Percentiles rank a stretch among this genome's conserved stretches.
These are phyloP conservation scores for Strigops habroptila DNA, from an alignment of 2,113 vertebrate species.

Conservation along the genomic window DNA sequence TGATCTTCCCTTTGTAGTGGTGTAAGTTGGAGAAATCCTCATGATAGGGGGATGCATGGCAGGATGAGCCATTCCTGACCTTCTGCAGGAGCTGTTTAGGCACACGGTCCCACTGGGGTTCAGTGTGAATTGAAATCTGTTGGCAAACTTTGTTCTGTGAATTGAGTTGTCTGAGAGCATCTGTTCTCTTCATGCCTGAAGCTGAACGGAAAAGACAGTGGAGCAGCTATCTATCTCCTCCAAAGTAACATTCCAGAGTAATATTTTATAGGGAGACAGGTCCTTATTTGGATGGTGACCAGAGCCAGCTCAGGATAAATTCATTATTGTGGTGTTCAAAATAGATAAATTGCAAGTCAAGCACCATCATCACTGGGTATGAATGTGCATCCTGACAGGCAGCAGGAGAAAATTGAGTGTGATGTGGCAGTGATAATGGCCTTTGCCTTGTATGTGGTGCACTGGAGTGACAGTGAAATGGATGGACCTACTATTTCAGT, in stretches of 20 bases:
- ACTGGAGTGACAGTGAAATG: not conserved
- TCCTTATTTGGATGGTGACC: not conserved
- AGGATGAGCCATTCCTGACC: not conserved
- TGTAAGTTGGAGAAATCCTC: not conserved
- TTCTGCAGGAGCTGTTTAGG: not conserved
- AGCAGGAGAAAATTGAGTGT: not conserved
- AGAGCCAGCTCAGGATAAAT: not conserved
- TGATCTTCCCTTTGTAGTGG: not conserved
- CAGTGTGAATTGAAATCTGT: not conserved
- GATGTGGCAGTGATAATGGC: not conserved
- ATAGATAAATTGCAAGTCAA: not conserved
- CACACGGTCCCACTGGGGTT: not conserved
- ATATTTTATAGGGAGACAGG: not conserved
- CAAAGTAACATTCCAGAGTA: not conserved
- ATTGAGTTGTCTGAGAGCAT: conserved; percentile 1
- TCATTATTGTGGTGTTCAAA: not conserved
- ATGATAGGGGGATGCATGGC: fast-evolving
- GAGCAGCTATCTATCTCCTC: not conserved
- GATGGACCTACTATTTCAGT: not conserved
- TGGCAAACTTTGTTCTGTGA: not conserved
- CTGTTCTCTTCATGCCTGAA: not conserved
- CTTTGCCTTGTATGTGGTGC: not conserved
- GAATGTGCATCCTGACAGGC: not conserved
- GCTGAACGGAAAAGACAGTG: not conserved
- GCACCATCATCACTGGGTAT: not conserved